Percentiles rank a stretch among this genome's conserved stretches.
phyloP scores from a whole-genome alignment of 2,797 vertebrate genomes.

The Prunella strophiata region DNA sequence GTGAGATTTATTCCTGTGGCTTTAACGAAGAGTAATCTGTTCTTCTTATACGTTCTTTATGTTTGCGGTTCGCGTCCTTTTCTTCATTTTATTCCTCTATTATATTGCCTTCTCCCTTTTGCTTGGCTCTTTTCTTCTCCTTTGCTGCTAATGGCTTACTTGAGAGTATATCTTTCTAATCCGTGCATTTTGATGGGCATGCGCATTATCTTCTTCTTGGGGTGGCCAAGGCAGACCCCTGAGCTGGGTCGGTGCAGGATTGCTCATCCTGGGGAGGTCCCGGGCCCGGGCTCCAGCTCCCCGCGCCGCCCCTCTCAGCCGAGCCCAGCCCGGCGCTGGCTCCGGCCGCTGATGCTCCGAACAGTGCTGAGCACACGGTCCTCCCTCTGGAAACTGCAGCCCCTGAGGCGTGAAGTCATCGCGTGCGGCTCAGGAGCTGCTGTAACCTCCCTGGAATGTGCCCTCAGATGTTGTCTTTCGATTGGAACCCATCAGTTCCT shows the following conservation, averaged over 20 bases:
- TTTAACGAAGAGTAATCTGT: too few relatives aligned
- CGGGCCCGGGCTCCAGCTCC: fast-evolving
- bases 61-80: too few relatives aligned
- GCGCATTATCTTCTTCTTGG: too few relatives aligned
- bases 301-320: not conserved
- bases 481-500: not conserved
- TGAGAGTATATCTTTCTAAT: too few relatives aligned
- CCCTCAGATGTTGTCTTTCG: not conserved
- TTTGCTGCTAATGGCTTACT: too few relatives aligned
- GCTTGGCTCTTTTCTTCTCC: too few relatives aligned
- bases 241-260: too few relatives aligned
- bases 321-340: not conserved
- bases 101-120: too few relatives aligned
- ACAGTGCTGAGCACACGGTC: not conserved
- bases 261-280: not conserved
- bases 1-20: too few relatives aligned
- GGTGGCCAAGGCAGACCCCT: not conserved
- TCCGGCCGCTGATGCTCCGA: not conserved
- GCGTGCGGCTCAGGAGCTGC: not conserved
- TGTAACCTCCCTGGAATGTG: not conserved
- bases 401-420: not conserved
- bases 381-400: not conserved
- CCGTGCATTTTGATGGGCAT: too few relatives aligned
- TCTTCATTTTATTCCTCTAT: too few relatives aligned
- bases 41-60: too few relatives aligned